Conservation (phyloP, 1,140 invertebrate genomes). For the Hypsibius dujardini region DNA sequence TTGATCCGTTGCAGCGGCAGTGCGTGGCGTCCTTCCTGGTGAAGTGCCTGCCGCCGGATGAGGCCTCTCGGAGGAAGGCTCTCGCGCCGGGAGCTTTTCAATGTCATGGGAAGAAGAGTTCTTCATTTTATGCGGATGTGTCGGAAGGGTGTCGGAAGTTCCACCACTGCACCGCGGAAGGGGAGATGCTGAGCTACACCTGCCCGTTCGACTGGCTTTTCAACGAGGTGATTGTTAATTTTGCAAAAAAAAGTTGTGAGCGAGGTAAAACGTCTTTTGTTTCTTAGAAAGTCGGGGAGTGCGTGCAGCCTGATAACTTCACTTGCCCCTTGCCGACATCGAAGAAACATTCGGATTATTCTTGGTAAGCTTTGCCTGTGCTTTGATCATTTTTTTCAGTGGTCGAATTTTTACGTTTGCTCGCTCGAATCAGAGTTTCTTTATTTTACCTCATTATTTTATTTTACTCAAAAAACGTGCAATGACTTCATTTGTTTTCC, state of each 20-base stretch:
- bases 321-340: background rate
- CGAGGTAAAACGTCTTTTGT: background rate
- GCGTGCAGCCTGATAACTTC: background rate
- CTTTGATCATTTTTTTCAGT: background rate
- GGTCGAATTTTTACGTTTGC: background rate
- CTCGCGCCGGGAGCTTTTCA: too few relatives aligned
- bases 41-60: background rate
- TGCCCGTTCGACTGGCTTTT: conserved; percentile 12
- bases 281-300: conserved; percentile 11
- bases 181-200: conserved; percentile 7
- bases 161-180: conserved; percentile 7
- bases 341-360: background rate
- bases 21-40: background rate
- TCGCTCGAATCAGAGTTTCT: too few relatives aligned
- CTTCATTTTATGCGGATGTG: background rate
- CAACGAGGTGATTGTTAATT: background rate
- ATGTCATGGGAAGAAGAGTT: background rate
- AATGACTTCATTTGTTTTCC: background rate
- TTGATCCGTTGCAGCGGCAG: background rate
- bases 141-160: conserved; percentile 1
- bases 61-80: background rate
- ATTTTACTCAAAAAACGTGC: too few relatives aligned
- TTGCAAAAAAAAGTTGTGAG: background rate
- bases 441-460: too few relatives aligned
- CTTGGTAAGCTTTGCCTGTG: conserved; percentile 4